Conservation (phyloP, 2,113 vertebrate species). For the Eptesicus fuscus region DNA sequence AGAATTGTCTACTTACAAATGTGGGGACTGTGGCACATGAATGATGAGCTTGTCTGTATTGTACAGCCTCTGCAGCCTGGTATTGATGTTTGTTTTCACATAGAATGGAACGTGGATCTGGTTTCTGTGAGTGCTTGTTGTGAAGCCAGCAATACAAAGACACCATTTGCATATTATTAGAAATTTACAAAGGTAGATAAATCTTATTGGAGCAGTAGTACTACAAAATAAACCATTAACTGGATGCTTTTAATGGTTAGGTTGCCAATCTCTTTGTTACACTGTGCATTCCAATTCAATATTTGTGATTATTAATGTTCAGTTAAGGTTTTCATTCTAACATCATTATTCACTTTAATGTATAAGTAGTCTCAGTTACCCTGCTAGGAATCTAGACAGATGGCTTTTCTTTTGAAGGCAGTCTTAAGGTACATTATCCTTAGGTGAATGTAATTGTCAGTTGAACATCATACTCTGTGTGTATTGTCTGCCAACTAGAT, state of each 20-base stretch:
- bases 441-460: constrained; percentile 3
- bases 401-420: constrained; percentile 40
- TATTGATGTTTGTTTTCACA: constrained; percentile 43
- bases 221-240: constrained; percentile 25
- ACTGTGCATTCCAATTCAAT: constrained; percentile 21
- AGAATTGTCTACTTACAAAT: constrained; percentile 23
- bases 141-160: neutral
- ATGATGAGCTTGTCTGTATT: neutral
- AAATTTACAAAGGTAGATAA: constrained; percentile 51
- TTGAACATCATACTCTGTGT: neutral
- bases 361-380: constrained; percentile 27
- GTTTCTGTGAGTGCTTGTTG: neutral
- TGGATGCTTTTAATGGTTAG: constrained; percentile 29
- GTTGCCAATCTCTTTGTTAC: constrained; percentile 36
- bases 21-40: constrained; percentile 35
- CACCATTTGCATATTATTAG: constrained; percentile 48
- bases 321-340: constrained; percentile 59
- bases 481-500: neutral
- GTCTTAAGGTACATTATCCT: neutral
- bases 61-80: neutral
- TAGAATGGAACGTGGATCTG: neutral
- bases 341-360: constrained; percentile 58
- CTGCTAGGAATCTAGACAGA: constrained; percentile 36
- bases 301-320: constrained; percentile 51
- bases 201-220: constrained; percentile 21